phyloP scores from a whole-genome alignment of 2,888 invertebrate species.

The Punctoribates punctum region DNA sequence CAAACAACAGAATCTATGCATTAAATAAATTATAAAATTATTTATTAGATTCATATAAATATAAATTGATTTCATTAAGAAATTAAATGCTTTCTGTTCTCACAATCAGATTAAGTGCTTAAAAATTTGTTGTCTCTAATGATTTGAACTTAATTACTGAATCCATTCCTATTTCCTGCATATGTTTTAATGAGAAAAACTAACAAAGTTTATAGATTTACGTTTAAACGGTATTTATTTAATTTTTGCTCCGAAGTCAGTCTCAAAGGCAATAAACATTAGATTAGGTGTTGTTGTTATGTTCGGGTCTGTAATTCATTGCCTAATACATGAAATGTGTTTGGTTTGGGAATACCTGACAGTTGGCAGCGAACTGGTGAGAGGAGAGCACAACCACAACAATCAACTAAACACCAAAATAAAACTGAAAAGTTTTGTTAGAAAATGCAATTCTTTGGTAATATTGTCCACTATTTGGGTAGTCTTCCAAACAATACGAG shows the following conservation, averaged over 20 bases:
- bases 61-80: neutral
- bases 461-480: neutral
- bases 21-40: neutral
- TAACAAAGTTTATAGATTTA: too few species aligned
- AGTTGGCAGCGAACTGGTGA: neutral
- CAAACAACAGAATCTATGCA: too few species aligned
- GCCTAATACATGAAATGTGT: conserved; percentile 26
- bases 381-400: neutral
- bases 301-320: conserved; percentile 5
- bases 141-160: neutral
- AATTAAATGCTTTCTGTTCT: too few species aligned
- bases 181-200: too few species aligned
- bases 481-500: neutral
- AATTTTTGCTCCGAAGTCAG: neutral
- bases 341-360: conserved; percentile 31
- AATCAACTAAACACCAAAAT: neutral
- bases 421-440: neutral
- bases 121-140: neutral
- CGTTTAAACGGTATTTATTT: too few species aligned
- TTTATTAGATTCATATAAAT: neutral
- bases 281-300: conserved; percentile 24
- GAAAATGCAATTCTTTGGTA: neutral
- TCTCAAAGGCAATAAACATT: conserved; percentile 25
- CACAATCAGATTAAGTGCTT: too few species aligned
- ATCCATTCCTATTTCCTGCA: too few species aligned